These are phyloP conservation scores for Heterodera filipjevi DNA, from an alignment of 2,888 invertebrate species.

Conservation along the genomic window DNA sequence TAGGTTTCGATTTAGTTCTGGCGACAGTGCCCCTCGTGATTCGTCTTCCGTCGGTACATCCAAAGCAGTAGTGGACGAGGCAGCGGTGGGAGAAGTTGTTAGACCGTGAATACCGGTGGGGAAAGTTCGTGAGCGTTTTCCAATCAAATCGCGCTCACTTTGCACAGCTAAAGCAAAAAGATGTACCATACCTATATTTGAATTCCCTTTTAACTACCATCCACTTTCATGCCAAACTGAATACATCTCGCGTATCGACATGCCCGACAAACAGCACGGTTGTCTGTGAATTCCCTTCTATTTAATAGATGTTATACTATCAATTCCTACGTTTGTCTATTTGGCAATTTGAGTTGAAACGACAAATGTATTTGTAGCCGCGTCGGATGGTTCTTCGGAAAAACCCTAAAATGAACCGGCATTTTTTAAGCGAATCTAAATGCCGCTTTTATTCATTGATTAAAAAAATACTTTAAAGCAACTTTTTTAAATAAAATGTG, in stretches of 20 bases:
- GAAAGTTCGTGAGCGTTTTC: constrained; percentile 45
- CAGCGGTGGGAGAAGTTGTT: constrained; percentile 30
- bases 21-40: not conserved
- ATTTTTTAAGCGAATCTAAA: too few relatives aligned
- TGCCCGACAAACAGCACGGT: constrained; percentile 63
- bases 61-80: not conserved
- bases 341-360: constrained; percentile 58
- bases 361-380: constrained; percentile 58
- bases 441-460: too few relatives aligned
- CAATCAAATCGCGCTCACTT: constrained; percentile 50
- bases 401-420: constrained; percentile 46
- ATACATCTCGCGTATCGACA: constrained; percentile 62
- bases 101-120: constrained; percentile 22
- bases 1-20: not conserved
- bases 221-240: constrained; percentile 61
- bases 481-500: too few relatives aligned
- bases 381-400: constrained; percentile 62
- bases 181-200: not conserved
- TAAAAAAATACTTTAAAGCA: too few relatives aligned
- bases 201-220: constrained; percentile 46
- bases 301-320: not conserved
- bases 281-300: constrained; percentile 50
- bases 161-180: constrained; percentile 44
- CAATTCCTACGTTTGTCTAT: constrained; percentile 59
- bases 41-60: not conserved